phyloP scores from a whole-genome alignment of 92 coral and sea anemone genomes.

The Scolanthus callimorphus region DNA sequence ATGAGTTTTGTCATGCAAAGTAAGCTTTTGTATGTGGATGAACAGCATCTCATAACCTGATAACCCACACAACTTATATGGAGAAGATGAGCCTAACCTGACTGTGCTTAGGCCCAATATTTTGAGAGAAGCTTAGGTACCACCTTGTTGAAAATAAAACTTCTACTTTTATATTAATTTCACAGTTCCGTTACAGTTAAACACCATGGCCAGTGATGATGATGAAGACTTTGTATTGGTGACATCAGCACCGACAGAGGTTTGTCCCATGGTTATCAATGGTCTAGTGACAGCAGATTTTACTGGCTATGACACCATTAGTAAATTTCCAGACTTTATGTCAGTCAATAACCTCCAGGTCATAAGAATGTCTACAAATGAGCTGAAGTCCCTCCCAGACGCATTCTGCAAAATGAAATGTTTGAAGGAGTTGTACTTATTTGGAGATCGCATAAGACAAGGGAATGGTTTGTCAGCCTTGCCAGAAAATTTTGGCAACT shows the following conservation, averaged over 20 bases:
- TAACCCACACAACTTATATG: too few relatives aligned
- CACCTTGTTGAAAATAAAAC: too few relatives aligned
- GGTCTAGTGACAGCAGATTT: constrained; percentile 64
- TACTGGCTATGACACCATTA: constrained; percentile 54
- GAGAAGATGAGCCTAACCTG: too few relatives aligned
- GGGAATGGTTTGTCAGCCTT: constrained; percentile 42
- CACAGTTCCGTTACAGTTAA: neutral
- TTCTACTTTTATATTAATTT: neutral
- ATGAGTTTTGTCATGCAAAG: too few relatives aligned
- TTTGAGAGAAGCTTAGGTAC: constrained; percentile 1
- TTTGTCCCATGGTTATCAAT: constrained; percentile 33
- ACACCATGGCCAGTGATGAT: too few relatives aligned
- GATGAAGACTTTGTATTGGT: constrained; percentile 53
- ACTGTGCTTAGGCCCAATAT: neutral
- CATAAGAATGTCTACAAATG: constrained; percentile 63
- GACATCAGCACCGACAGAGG: constrained; percentile 27
- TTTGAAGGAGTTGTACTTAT: constrained; percentile 50
- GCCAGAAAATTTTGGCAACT: constrained; percentile 46
- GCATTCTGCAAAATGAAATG: constrained; percentile 41
- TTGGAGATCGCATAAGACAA: constrained; percentile 39
- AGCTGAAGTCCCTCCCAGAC: constrained; percentile 48
- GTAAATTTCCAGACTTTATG: constrained; percentile 50
- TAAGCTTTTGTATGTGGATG: too few relatives aligned
- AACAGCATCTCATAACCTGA: too few relatives aligned
- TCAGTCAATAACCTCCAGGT: constrained; percentile 45